Evolutionary conservation across 2,888 invertebrate genomes (phyloP), one percentile per base, ranked within the genome.

Genomic region (Resseliella maxima): DNA sequence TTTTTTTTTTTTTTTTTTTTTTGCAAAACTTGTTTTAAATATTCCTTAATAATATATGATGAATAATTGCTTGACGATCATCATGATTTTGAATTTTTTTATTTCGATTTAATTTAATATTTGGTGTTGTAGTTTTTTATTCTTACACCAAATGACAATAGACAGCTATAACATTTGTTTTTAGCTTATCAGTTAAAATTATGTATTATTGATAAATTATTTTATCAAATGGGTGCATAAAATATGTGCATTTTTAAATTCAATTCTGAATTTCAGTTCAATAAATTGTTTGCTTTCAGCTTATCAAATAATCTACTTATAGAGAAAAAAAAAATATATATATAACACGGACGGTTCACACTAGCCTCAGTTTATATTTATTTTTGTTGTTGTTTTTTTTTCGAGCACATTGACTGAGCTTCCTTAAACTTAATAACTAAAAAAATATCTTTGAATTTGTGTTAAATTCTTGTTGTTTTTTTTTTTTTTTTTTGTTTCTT

Each of bases 181-280:
- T 72, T 31, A 1, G 27, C 27, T 59, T 59, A 24, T 59, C 59
- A 59, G n/a, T 21, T 50, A 50, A 50, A n/a, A 21, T 50, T 10
- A 50, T 50, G 27, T 59, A n/a, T n/a, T n/a, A n/a, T n/a, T n/a
- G n/a, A n/a, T n/a, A n/a, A n/a, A n/a, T 27, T 72, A 2, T 72
- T 10, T 10, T 72, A 15, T 72, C 15, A 12, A 72, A 27, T 85
- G 50, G 86, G 87, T 88, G 88, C 88, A 88, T 88, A 89, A 88
- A 88, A 88, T 88, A 88, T 89, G 89, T 88, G 88, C 88, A 88
- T 88, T 88, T 88, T 88, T 88, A 88, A 88, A 72, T 72, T 72
- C 72, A 72, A 72, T 72, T 72, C 72, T 31, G 72, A 1, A 15
- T 1, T 8, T 2, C 2, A 59, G 2, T 59, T 5, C 59, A 6